A percentile compares a stretch with the other conserved stretches of the same genome.
These are phyloP conservation scores for Melinopterus prodromus DNA, from an alignment of 2,888 invertebrate genomes.

Conservation along the genomic window DNA sequence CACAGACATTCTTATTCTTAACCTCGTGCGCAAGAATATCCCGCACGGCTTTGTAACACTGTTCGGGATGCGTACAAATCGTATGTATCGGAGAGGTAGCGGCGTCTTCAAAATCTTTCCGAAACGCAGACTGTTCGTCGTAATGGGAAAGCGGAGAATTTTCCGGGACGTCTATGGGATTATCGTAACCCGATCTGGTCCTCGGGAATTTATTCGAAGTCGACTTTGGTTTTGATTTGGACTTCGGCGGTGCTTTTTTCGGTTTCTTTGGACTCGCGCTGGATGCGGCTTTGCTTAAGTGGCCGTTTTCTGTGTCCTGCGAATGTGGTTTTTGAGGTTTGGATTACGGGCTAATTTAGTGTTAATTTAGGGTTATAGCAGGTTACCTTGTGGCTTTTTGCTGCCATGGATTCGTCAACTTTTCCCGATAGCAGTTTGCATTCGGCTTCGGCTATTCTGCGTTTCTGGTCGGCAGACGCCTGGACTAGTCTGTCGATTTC, in stretches of 20 bases:
- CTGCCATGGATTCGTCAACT: conserved; percentile 9
- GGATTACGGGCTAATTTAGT: not conserved
- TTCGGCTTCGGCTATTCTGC: conserved; percentile 62
- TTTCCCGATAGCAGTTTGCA: conserved; percentile 41
- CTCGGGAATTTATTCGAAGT: conserved; percentile 10
- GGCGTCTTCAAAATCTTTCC: conserved; percentile 10
- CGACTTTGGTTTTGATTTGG: not conserved
- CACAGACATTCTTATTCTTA: conserved; percentile 33
- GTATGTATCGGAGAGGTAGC: conserved; percentile 10
- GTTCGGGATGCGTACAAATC: conserved; percentile 32
- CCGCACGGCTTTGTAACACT: conserved; percentile 32
- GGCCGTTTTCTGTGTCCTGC: not conserved
- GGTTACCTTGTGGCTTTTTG: not conserved
- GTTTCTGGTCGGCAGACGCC: conserved; percentile 59
- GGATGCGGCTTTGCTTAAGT: not conserved
- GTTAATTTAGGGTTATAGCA: conserved; percentile 31
- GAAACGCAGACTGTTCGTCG: not conserved
- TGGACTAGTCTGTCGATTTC: conserved; percentile 63
- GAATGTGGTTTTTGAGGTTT: not conserved
- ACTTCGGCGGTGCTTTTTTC: not conserved
- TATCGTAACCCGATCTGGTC: not conserved
- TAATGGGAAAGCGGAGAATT: not conserved
- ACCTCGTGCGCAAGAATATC: conserved; percentile 29
- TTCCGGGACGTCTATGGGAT: not conserved
- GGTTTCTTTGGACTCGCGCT: not conserved